Percentiles rank a stretch among this genome's conserved stretches.
These are phyloP conservation scores for Alligator mississippiensis DNA, from an alignment of 2,113 vertebrate species.

Conservation along the genomic window DNA sequence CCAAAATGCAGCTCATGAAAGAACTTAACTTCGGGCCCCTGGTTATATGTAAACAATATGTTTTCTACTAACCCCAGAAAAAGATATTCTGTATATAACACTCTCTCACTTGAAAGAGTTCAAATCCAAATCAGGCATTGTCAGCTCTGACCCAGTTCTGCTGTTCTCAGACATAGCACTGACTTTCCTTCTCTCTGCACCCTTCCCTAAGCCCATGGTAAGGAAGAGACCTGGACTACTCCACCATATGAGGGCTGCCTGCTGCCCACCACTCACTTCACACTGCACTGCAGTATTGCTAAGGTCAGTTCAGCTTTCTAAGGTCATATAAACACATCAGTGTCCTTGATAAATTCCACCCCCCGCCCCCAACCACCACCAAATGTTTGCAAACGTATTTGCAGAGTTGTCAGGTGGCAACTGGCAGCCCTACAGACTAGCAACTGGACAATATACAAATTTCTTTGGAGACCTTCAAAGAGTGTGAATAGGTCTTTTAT, in stretches of 20 bases:
- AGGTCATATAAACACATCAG: background rate
- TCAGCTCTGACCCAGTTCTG: background rate
- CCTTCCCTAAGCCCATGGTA: background rate
- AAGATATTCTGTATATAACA: background rate
- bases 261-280: conserved; percentile 1
- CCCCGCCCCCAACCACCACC: background rate
- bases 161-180: background rate
- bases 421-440: conserved; percentile 32
- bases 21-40: background rate
- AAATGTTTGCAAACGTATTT: background rate
- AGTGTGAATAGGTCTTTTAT: conserved; percentile 20
- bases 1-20: background rate
- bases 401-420: conserved; percentile 34
- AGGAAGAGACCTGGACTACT: background rate
- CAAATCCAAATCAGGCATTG: background rate
- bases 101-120: background rate
- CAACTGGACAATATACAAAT: conserved; percentile 14
- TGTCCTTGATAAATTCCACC: background rate
- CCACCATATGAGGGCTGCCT: background rate
- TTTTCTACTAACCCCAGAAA: background rate
- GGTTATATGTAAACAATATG: background rate
- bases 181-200: background rate
- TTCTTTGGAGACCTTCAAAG: conserved; percentile 53
- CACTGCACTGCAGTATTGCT: background rate
- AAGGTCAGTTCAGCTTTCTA: background rate